Evolutionary conservation across 2,797 vertebrate species (phyloP), one percentile per base, ranked within the genome.

Genomic region (Gallinago nigripennis): DNA sequence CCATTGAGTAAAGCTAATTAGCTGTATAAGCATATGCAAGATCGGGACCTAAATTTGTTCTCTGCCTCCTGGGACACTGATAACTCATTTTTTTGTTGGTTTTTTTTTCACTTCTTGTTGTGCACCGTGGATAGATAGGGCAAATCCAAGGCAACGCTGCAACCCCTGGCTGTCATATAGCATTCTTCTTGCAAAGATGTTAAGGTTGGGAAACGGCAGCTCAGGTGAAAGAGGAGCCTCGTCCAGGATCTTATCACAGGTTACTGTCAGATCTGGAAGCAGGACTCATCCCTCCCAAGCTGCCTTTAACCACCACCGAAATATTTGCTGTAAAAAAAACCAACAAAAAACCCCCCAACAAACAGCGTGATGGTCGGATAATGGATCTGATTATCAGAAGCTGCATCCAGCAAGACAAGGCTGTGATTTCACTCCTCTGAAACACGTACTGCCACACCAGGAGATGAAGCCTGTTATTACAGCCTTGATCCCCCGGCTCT

Each of bases 1-100:
- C 51, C 90, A 90, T 81, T 94, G 58, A 95, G 81, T 23, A 68
- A 2, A 92, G 86, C 84, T 93, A 91, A 95, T 96, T 92, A 96
- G 84, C 88, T 87, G 78, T 14, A 86, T 71, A 87, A 92, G 86
- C 84, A 94, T 73, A 96, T 94, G 92, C 88, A 89, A 95, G 84
- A 81, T 70, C 12, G 7, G 75, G 84, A 94, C 88, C 82, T 86
- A 91, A 94, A 96, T 91, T 87, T 91, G 82, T 89, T 96, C 94
- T 82, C 57, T 64, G 86, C 71, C 91, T 93, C 94, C 72, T 46
- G 60, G 57, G 68, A 95, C 76, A n/a, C 68, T 0, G 50, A 51
- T 76, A 91, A 68, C 69, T 92, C 82, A 61, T 64, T 73, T 72
- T 56, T 41, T n/a, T 35, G 37, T 37, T 37, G 37, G 37, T 17